Base-by-base conservation (phyloP, 2,113 vertebrate genomes). In the Lampris incognitus region DNA sequence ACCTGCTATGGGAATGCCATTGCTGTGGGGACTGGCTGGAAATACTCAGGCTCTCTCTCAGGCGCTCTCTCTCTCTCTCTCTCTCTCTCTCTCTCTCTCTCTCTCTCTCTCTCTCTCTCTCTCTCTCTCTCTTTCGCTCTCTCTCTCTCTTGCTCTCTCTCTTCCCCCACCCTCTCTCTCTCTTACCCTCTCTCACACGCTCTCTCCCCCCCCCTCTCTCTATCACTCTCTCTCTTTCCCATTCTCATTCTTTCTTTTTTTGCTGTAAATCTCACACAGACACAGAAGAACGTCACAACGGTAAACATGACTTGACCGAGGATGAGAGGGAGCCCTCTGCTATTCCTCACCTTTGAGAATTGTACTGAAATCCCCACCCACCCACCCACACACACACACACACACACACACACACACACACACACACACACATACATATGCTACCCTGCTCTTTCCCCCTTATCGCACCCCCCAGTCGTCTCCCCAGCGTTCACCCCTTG, bases 1-100 rank as follows among this genome's bases (percentile, higher is more conserved):
- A 94, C 94, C 93, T 94, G 94, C 92, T 93, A 85, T 91, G 88
- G 90, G 91, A 92, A 93, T 89, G 90, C 85, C 85, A 90, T 84
- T 82, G 51, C 84, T 82, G 64, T 81, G 82, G 91, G 69, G 63
- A 79, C 67, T 13, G 65, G 69, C 59, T 82, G 78, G 72, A 86
- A 80, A 83, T 67, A 85, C 76, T 72, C 72, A 74, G 65, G 37
- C 78, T 60, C 68, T 60, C 82, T 79, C 75, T 62, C 74, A 69
- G 66, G 65, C 64, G 69, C 56, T 44, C 44, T 74, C 72, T 78
- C 67, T 69, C 73, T 56, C 41, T 64, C 38, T 49, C 49, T 56
- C 55, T 72, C 60, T 55, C 55, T 46, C 13, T 44, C 60, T 55
- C 38, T 61, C 48, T 51, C 69, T 59, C 56, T 60, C 69, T 39